Percentiles rank a stretch among this genome's conserved stretches.
Conservation (phyloP, 2,113 vertebrate genomes). For the Hippotragus niger region DNA sequence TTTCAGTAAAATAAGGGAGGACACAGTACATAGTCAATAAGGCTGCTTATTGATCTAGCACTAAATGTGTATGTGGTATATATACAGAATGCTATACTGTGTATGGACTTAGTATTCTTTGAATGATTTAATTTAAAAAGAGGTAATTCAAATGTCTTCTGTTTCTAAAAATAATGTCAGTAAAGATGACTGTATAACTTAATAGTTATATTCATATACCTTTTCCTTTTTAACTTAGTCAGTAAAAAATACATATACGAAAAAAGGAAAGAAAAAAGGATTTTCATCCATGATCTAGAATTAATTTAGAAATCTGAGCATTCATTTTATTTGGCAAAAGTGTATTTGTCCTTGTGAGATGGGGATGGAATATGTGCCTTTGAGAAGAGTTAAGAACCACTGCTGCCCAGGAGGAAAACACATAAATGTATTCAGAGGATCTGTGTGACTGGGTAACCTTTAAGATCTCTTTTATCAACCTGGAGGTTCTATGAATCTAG, state of each 20-base stretch:
- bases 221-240: neutral
- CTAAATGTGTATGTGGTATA: neutral
- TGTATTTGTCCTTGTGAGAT: neutral
- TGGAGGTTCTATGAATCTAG: neutral
- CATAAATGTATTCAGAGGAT: neutral
- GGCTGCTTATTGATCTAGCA: neutral
- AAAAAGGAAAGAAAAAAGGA: neutral
- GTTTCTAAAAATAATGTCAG: neutral
- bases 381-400: neutral
- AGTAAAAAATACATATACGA: neutral
- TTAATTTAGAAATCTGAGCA: neutral
- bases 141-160: neutral
- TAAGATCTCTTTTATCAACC: neutral
- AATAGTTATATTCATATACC: neutral
- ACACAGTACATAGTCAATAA: neutral
- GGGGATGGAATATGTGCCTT: neutral
- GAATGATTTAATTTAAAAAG: neutral
- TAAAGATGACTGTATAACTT: neutral
- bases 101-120: neutral
- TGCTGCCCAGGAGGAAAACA: neutral
- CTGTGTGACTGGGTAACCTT: neutral
- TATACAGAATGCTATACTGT: neutral
- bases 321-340: neutral
- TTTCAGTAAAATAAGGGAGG: neutral
- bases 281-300: neutral